Conservation (phyloP, 2,797 vertebrate species). For the Lithobates pipiens region DNA sequence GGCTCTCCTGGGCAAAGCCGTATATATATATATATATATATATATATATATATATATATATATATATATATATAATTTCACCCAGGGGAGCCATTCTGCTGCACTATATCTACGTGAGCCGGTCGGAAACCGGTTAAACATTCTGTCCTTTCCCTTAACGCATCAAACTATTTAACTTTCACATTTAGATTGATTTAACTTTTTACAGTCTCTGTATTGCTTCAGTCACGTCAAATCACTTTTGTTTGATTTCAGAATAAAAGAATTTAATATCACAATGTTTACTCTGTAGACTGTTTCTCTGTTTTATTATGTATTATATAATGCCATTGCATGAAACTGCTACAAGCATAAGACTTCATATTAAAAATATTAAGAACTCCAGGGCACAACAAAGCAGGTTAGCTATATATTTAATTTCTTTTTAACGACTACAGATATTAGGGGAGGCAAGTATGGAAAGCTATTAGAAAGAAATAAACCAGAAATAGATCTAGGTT, state of each 20-base stretch:
- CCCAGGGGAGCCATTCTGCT: no score
- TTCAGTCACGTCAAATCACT: constrained; percentile 14
- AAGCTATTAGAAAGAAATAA: not conserved
- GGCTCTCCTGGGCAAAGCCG: no score
- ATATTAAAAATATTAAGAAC: constrained; percentile 47
- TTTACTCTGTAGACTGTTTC: constrained; percentile 7
- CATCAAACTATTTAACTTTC: not conserved
- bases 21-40: no score
- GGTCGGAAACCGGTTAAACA: not conserved
- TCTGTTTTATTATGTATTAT: constrained; percentile 13
- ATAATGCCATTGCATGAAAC: constrained; percentile 3
- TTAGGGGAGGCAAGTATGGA: not conserved
- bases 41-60: no score
- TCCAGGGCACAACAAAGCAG: constrained; percentile 16
- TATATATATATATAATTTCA: no score
- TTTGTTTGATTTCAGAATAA: not conserved
- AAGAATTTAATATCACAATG: not conserved
- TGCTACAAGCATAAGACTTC: constrained; percentile 16
- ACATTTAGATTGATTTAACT: not conserved
- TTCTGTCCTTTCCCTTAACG: not conserved
- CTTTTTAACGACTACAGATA: constrained; percentile 7
- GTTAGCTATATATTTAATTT: constrained; percentile 38
- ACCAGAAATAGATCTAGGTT: not conserved
- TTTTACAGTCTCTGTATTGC: constrained; percentile 6
- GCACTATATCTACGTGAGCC: no score